Evolutionary conservation across 2,888 invertebrate species (phyloP).

Genomic region (Tortrix viridana): DNA sequence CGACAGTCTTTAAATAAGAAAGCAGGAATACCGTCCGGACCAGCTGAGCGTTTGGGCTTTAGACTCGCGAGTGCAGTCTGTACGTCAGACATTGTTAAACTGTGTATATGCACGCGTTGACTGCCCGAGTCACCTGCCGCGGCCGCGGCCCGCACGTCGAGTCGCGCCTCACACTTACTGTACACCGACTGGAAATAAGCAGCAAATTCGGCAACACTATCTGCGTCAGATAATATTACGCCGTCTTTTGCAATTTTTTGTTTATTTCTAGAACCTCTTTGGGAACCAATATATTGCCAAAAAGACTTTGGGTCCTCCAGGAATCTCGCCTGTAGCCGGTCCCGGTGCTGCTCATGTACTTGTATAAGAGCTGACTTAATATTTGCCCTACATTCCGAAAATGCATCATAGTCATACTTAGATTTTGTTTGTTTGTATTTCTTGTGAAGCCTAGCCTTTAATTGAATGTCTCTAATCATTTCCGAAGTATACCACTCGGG

Average conservation of each 20-base stretch:
- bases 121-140: slow-evolving; percentile 12
- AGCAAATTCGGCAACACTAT: slow-evolving; percentile 25
- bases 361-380: background rate
- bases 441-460: slow-evolving; percentile 12
- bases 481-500: slow-evolving; percentile 25
- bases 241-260: slow-evolving; percentile 22
- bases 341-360: background rate
- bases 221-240: slow-evolving; percentile 6
- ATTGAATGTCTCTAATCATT: slow-evolving; percentile 19
- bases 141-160: background rate
- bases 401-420: background rate
- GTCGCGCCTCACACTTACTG: background rate
- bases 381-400: background rate
- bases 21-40: slow-evolving; percentile 36
- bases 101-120: slow-evolving; percentile 25
- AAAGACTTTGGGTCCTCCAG: background rate
- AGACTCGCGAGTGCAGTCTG: slow-evolving; percentile 13
- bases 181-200: slow-evolving; percentile 1
- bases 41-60: slow-evolving; percentile 29
- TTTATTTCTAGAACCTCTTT: slow-evolving; percentile 1
- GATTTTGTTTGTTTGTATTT: slow-evolving; percentile 6
- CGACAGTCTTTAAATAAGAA: slow-evolving; percentile 36
- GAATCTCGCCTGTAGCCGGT: slow-evolving; percentile 2
- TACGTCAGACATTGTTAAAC: slow-evolving; percentile 8
- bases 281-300: slow-evolving; percentile 2